Percentiles rank a stretch among this genome's conserved stretches.
phyloP scores from a whole-genome alignment of 2,888 invertebrate species.

The Elysia crispata region DNA sequence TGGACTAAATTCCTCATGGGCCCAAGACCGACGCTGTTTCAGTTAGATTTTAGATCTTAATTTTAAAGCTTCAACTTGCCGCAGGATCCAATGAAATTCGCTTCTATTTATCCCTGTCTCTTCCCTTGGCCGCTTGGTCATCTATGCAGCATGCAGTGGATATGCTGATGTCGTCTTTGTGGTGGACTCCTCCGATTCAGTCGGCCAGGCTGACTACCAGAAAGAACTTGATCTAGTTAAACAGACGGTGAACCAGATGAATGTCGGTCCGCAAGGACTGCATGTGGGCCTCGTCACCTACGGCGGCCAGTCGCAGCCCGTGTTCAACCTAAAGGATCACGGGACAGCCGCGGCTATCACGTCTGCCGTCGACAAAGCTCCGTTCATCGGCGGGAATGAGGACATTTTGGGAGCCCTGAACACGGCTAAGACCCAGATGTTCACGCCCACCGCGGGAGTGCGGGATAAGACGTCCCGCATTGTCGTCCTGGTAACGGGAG shows the following conservation, averaged over 20 bases:
- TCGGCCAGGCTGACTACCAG: constrained; percentile 60
- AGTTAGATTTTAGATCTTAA: no score
- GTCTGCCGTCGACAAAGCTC: constrained; percentile 59
- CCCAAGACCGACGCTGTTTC: no score
- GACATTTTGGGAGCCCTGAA: constrained; percentile 63
- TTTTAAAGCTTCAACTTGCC: no score
- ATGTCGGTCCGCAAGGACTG: constrained; percentile 60
- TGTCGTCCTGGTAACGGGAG: constrained; percentile 61
- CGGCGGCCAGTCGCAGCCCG: constrained; percentile 58
- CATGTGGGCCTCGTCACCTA: constrained; percentile 65
- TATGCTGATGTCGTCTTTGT: constrained; percentile 67
- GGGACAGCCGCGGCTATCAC: constrained; percentile 54
- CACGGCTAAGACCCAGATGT: constrained; percentile 62
- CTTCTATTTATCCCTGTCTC: not conserved
- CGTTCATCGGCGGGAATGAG: constrained; percentile 58
- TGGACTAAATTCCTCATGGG: no score
- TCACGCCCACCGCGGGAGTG: constrained; percentile 63
- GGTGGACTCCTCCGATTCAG: constrained; percentile 62
- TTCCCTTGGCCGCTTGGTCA: not conserved
- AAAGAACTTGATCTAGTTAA: constrained; percentile 64
- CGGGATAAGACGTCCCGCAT: constrained; percentile 60
- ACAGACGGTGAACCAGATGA: constrained; percentile 61
- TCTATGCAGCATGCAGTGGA: constrained; percentile 63
- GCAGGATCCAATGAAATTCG: no score
- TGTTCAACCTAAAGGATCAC: constrained; percentile 65